Base-by-base conservation (phyloP, 2,888 invertebrate species). In the Metallyticus violacea region DNA sequence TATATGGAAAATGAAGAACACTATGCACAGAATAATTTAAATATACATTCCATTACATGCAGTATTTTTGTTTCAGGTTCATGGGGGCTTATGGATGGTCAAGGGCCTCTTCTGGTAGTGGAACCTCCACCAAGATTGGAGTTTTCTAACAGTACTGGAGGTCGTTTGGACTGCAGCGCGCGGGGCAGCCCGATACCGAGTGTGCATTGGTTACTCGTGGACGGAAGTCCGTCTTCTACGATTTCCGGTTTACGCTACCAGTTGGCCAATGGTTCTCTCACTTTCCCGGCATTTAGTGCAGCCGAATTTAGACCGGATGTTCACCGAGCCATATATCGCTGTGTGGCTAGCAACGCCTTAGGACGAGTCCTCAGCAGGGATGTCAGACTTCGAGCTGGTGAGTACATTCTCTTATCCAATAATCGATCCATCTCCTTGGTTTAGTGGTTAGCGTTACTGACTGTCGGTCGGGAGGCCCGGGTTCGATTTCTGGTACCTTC, bases 1-100 rank as follows among this genome's bases (percentile, higher is more conserved):
- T n/a, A 15, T 15, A 62, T 62, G 2, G 9, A 9, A 40, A 22
- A 6, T 62, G 40, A 40, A 40, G 15, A n/a, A n/a, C n/a, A n/a
- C n/a, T n/a, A n/a, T 62, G 1, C 0, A 29, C 9, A 62, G 15
- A 15, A 22, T 15, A 15, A 15, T 1, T 62, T 6, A 15, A 1
- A 9, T 2, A 9, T 1, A 3, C 1, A 4, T 62, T 62, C 3
- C 4, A 62, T 62, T 2, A 4, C 6, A 62, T 62, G 7, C 2
- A 62, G 3, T 2, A 62, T 62, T 0, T 86, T 27, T 89, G 83
- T 90, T 90, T 2, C 90, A 91, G 91, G 91, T 88, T 91, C 91
- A 89, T 91, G 91, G 87, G 90, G 90, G 88, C 91, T 91, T 90
- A 90, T 91, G 91, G 92, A 91, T 90, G 91, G 92, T 87, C 87